Base-by-base conservation (phyloP, 2,797 vertebrate genomes). In the Ispidina picta region DNA sequence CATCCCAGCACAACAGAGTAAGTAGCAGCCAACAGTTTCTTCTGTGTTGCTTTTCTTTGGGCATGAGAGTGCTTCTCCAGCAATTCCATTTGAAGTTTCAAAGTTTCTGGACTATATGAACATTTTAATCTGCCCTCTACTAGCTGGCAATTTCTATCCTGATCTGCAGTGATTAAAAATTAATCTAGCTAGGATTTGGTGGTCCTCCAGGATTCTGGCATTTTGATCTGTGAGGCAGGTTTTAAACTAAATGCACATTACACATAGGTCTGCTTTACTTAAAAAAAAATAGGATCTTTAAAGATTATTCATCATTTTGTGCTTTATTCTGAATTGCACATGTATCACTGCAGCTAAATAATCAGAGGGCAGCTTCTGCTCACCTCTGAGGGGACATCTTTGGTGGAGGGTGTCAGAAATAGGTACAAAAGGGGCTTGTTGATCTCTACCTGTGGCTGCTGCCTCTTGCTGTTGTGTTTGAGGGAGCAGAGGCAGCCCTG, bases 111-210 rank as follows among this genome's bases (percentile, higher is more conserved):
- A 15, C 66, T 87, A 37, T 22, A 31, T 69, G 86, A 81, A 33
- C 2, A 1, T 92, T 90, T 90, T 90, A 90, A 92, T 92, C 76
- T 95, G 31, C 76, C 48, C 70, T 90, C 55, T 85, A 2, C 52
- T 92, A 72, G 28, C 44, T 89, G 76, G 37, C 51, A 83, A 52
- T 89, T 93, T 88, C 76, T 83, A 46, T 78, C 49, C 59, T 70
- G 79, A 90, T 95, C 81, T 83, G 41, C 66, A 81, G 52, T 69
- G 82, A 81, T 87, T 90, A 93, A 83, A 89, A 92, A 86, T 66
- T 80, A 94, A 89, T 92, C 73, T 81, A 43, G 33, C 48, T 73
- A 43, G 66, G 64, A 86, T 91, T 95, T 95, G 48, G 69, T 88
- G 73, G 33, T 66, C 28, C 48, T 87, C 55, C 48, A 72, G 82